A percentile compares a stretch with the other conserved stretches of the same genome.
Evolutionary conservation across 2,113 vertebrate species (phyloP).

Genomic region (pig (Sus scrofa)): T2T-Sscrofa CM000817.6:94790001-94790500

Average conservation of each 20-base stretch:
- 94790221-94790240: background rate
- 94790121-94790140: background rate
- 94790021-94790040: background rate
- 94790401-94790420: background rate
- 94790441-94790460: background rate
- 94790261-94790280: background rate
- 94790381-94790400: background rate
- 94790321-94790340: background rate
- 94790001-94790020: background rate
- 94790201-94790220: background rate
- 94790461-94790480: background rate
- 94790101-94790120: background rate
- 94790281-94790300: too few relatives aligned
- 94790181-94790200: background rate
- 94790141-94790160: background rate
- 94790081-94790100: background rate
- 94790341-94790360: background rate
- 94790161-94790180: background rate
- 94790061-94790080: background rate
- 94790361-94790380: background rate
- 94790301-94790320: background rate
- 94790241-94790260: background rate
- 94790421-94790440: background rate
- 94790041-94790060: constrained; percentile 7
- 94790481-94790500: background rate